These are phyloP conservation scores for Agrenia bidenticulata DNA, from an alignment of 2,888 invertebrate species.

Conservation along the genomic window DNA sequence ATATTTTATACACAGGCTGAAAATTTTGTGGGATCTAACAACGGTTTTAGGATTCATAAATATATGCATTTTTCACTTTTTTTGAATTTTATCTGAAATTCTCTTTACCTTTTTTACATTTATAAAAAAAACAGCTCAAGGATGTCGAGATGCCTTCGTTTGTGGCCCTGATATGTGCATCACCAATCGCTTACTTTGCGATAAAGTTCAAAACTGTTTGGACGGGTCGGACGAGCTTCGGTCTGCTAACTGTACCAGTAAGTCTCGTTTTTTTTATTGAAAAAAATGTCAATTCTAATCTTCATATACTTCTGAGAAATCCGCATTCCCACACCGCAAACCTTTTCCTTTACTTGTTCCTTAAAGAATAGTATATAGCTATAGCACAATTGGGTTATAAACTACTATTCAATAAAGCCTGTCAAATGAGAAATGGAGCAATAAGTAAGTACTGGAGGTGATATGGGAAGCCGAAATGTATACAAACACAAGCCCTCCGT, in stretches of 20 bases:
- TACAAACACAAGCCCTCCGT: too few species aligned
- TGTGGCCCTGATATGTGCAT: slow-evolving; percentile 65
- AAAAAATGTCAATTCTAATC: slow-evolving; percentile 14
- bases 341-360: slow-evolving; percentile 4
- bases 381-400: too few species aligned
- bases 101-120: too few species aligned
- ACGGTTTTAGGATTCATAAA: not conserved
- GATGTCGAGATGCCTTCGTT: slow-evolving; percentile 51
- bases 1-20: not conserved
- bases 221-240: slow-evolving; percentile 90
- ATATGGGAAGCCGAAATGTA: too few species aligned
- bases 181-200: slow-evolving; percentile 85
- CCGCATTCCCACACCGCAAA: not conserved
- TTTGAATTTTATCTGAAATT: not conserved
- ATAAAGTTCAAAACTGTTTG: slow-evolving; percentile 89
- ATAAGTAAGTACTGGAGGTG: too few species aligned
- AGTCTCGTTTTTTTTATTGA: slow-evolving; percentile 56
- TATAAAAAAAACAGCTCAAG: slow-evolving; percentile 37
- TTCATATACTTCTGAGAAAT: slow-evolving; percentile 4
- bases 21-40: not conserved
- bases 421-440: too few species aligned
- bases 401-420: too few species aligned
- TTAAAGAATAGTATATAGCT: too few species aligned
- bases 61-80: slow-evolving; percentile 3
- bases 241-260: slow-evolving; percentile 82